Conservation (phyloP, 2,113 vertebrate genomes). For the Anser cygnoides region DNA sequence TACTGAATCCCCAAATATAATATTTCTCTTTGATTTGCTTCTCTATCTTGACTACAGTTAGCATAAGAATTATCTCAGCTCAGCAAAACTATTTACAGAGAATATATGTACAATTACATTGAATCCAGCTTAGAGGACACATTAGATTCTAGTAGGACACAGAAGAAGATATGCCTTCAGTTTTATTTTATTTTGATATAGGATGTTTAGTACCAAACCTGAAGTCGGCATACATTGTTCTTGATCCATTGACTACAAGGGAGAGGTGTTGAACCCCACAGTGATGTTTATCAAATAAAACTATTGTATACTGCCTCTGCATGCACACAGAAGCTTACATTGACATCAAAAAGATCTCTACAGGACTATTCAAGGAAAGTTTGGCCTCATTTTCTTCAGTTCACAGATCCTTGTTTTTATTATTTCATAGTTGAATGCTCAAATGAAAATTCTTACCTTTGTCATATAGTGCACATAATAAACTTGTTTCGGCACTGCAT, state of each 20-base stretch:
- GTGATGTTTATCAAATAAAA: not conserved
- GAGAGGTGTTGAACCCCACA: not conserved
- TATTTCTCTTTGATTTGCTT: conserved; percentile 4
- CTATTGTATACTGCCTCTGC: not conserved
- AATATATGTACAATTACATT: not conserved
- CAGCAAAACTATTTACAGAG: not conserved
- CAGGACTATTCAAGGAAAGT: not conserved
- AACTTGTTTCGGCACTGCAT: not conserved
- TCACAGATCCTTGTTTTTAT: not conserved
- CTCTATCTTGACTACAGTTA: not conserved
- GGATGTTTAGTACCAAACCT: not conserved
- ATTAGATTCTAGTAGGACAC: not conserved
- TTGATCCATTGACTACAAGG: not conserved
- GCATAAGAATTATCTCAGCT: conserved; percentile 8
- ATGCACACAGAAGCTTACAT: fast-evolving
- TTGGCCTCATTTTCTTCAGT: not conserved
- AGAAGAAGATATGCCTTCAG: not conserved
- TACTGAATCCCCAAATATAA: conserved; percentile 3
- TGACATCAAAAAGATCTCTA: not conserved
- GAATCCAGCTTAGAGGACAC: not conserved
- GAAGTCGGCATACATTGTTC: not conserved
- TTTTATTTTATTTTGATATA: not conserved
- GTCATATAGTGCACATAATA: not conserved
- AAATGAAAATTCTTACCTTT: not conserved
- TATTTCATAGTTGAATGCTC: not conserved